Conservation (phyloP, 2,797 vertebrate genomes). For the Distichodus sexfasciatus region DNA sequence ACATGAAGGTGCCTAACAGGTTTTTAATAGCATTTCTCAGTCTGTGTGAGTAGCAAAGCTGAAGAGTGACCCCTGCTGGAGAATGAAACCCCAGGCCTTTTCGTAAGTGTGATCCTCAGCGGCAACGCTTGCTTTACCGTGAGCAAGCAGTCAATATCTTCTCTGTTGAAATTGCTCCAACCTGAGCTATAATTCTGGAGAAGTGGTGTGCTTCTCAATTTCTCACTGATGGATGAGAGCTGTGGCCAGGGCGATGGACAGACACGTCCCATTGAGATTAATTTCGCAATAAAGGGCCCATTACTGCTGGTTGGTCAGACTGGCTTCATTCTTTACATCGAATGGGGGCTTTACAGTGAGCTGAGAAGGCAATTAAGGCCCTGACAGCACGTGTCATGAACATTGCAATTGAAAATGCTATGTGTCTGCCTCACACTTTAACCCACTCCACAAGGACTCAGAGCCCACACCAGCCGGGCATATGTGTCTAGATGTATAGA, state of each 20-base stretch:
- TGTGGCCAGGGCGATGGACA: constrained; percentile 46
- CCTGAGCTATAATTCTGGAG: background rate
- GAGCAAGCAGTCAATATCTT: constrained; percentile 53
- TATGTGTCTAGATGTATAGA: too few relatives aligned
- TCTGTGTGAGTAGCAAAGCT: constrained; percentile 49
- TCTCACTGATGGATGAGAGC: constrained; percentile 58
- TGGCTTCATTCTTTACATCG: constrained; percentile 49
- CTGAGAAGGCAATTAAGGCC: constrained; percentile 45
- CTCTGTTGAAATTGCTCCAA: background rate
- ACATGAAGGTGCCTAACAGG: background rate
- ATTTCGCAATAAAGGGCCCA: constrained; percentile 61
- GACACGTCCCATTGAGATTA: constrained; percentile 56
- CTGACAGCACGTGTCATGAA: constrained; percentile 45
- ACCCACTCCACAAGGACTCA: too few relatives aligned
- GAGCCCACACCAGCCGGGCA: too few relatives aligned
- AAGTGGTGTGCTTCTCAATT: constrained; percentile 7
- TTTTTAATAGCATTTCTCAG: background rate
- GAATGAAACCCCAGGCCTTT: constrained; percentile 42
- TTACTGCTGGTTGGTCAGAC: constrained; percentile 59
- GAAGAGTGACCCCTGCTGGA: constrained; percentile 74
- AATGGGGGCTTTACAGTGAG: constrained; percentile 42
- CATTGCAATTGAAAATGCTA: background rate
- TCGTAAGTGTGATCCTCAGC: constrained; percentile 27
- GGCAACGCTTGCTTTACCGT: too few relatives aligned
- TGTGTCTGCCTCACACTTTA: too few relatives aligned